Evolutionary conservation across 2,888 invertebrate genomes (phyloP).

Genomic region (Andrena chrysosceles): DNA sequence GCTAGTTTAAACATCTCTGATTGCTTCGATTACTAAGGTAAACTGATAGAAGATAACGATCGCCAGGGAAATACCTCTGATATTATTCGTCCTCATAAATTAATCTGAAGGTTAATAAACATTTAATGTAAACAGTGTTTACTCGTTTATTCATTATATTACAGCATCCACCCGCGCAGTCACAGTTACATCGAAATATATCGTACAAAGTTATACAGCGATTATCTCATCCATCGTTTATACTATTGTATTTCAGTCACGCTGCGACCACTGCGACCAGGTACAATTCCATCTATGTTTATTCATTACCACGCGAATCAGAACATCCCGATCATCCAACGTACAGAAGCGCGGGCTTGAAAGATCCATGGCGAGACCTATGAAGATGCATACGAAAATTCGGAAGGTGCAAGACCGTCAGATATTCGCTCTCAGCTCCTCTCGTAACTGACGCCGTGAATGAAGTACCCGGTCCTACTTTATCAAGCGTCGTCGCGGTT

Average conservation of each 20-base stretch:
- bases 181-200: slow-evolving; percentile 6
- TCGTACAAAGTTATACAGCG: background rate
- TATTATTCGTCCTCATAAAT: background rate
- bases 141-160: slow-evolving; percentile 31
- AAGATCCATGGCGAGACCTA: background rate
- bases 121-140: background rate
- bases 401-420: background rate
- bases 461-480: background rate
- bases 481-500: background rate
- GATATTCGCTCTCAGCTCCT: background rate
- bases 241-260: background rate
- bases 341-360: no score
- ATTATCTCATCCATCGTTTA: background rate
- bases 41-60: background rate
- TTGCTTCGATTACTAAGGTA: no score
- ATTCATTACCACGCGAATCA: slow-evolving; percentile 2
- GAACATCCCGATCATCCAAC: background rate
- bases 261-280: background rate
- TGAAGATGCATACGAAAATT: background rate
- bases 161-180: slow-evolving; percentile 5
- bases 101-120: slow-evolving; percentile 9
- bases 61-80: background rate
- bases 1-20: no score
- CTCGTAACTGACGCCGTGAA: no score
- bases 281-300: slow-evolving; percentile 20